Evolutionary conservation across 2,888 invertebrate species (phyloP).

Genomic region (Meloe dianella): DNA sequence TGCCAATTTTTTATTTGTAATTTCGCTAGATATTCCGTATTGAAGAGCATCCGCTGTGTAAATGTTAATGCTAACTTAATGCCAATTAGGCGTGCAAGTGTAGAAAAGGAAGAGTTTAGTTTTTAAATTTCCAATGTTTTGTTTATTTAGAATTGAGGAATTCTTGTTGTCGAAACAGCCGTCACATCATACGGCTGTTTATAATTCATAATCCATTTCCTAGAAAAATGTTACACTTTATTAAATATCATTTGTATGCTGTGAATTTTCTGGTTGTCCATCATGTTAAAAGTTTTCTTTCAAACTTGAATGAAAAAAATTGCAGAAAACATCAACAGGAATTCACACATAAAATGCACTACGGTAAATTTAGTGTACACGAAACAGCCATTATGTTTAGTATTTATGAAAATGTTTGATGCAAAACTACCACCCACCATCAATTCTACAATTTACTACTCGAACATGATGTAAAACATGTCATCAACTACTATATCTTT

Average conservation of each 20-base stretch:
- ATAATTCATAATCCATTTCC: neutral
- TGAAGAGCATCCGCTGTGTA: too few species aligned
- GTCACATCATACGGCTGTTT: neutral
- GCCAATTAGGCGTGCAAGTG: too few species aligned
- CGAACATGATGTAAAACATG: neutral
- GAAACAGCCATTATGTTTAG: neutral
- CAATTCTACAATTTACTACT: neutral
- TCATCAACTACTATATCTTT: neutral
- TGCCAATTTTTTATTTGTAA: neutral
- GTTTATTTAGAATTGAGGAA: too few species aligned
- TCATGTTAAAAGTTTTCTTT: neutral
- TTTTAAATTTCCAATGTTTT: too few species aligned
- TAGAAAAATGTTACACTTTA: neutral
- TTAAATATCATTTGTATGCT: slow-evolving; percentile 5
- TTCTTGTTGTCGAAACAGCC: neutral
- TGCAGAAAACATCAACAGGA: neutral
- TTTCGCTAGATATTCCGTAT: neutral
- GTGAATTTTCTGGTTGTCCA: neutral
- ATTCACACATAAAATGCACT: neutral
- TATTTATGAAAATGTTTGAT: slow-evolving; percentile 1
- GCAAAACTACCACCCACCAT: neutral
- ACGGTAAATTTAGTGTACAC: neutral
- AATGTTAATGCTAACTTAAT: too few species aligned
- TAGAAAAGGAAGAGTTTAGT: too few species aligned
- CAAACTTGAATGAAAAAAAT: neutral